Base-by-base conservation (phyloP, 2,888 invertebrate species). In the Parnassius orleans region DNA sequence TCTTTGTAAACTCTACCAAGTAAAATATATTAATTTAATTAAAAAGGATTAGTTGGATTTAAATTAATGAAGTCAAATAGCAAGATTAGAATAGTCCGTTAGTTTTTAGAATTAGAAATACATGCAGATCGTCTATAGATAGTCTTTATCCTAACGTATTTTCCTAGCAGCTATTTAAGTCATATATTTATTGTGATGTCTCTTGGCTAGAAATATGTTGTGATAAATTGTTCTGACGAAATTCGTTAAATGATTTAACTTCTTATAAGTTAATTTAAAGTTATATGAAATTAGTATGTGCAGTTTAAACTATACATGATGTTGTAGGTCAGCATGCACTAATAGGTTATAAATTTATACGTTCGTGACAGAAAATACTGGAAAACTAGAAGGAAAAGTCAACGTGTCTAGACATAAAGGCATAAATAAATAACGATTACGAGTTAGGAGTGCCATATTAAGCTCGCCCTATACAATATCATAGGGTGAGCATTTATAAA, bases 391-490 rank as follows among this genome's bases (percentile, higher is more conserved):
- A 73, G 69, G 69, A 72, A 46, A 73, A 72, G 69, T 72, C 71
- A 74, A 74, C 72, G 69, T 66, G 88, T 87, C 87, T 87, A 87
- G 87, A 88, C 87, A 76, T 69, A 53, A 60, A 62, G 68, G 66
- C 66, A 85, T 88, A 81, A 86, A 90, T 89, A 87, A 81, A 74
- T 87, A 84, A 90, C 79, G 72, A 80, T 83, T 80, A 78, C 75
- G 69, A 70, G 77, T 81, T 79, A 84, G 76, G 70, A 75, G 74
- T 67, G 76, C 75, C 78, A 80, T 81, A 79, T 83, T 84, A 81
- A 76, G 73, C 73, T 71, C 74, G 78, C 83, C 84, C 84, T 66
- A 73, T 63, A 72, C 68, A 73, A 73, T 70, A 72, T 69, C 75
- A 75, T 73, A 73, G 74, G 69, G 69, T 65, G 66, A 67, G 64